Base-by-base conservation (phyloP, 2,113 vertebrate genomes). In the Mohoua ochrocephala region DNA sequence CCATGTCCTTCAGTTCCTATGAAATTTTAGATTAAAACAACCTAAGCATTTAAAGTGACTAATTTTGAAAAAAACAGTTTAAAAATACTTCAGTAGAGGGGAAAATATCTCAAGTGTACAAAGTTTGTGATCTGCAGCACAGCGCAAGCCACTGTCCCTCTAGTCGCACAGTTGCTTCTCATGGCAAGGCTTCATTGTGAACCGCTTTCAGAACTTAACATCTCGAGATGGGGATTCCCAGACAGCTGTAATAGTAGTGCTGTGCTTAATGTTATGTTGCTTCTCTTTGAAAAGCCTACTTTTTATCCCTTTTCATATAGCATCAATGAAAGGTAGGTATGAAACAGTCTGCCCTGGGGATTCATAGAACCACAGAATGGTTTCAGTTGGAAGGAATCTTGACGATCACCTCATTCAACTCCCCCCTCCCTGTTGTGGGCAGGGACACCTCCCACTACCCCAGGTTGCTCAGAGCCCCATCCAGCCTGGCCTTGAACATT, bases 401-500 rank as follows among this genome's bases (percentile, higher is more conserved):
- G 30, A 44, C 45, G 27, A 60, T 59, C 33, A 18, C 8, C 30
- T 35, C 0, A 0, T 47, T 60, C 37, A 67, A 13, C 5, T n/a
- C n/a, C n/a, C 7, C 15, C 8, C 20, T 59, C 13, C 16, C 6
- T 85, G 18, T 33, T 42, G 6, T 59, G 10, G 44, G 10, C 69
- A 39, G 45, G 13, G 28, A 7, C 15, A 12, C 7, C 2, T 53
- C 39, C 4, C 20, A 6, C 16, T 41, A 23, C 21, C 18, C 6
- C 31, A 23, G 17, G 10, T 49, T 83, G 24, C 31, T 42, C 30
- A 56, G 35, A 27, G 15, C 41, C 7, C 8, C 15, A 14, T 47
- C 41, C 26, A 20, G 4, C 30, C 30, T 23, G 17, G 14, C n/a
- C n/a, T 41, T 23, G 26, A 35, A 7, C 35, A 13, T 12, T 68